phyloP scores from a whole-genome alignment of 1,140 invertebrate species.

The Drosophila pseudoananassae region DNA sequence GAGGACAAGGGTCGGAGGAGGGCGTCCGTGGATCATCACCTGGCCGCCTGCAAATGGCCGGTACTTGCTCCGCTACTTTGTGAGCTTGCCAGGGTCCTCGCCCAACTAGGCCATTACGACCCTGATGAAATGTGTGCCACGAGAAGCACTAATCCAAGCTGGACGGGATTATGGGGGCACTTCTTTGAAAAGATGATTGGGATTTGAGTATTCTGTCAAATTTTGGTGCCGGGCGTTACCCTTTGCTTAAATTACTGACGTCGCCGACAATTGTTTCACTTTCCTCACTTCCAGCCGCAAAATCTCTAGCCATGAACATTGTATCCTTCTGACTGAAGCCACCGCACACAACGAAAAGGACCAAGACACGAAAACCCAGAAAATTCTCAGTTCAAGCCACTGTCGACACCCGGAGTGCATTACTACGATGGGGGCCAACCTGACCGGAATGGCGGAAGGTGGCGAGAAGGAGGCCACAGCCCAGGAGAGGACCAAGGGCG shows the following conservation, averaged over 20 bases:
- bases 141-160: not conserved
- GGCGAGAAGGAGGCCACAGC: not conserved
- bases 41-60: not conserved
- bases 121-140: not conserved
- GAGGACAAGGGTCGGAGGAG: not conserved
- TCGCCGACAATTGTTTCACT: not conserved
- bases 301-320: conserved; percentile 26
- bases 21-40: conserved; percentile 19
- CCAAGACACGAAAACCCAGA: not conserved
- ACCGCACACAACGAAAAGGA: not conserved
- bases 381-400: conserved; percentile 9
- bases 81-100: not conserved
- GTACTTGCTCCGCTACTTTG: not conserved
- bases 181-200: not conserved
- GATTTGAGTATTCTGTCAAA: not conserved
- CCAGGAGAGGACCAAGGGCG: too few species aligned
- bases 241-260: not conserved
- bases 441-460: not conserved
- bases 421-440: not conserved
- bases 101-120: not conserved
- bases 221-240: not conserved
- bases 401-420: not conserved
- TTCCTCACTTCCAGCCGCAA: conserved; percentile 4
- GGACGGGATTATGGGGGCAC: not conserved
- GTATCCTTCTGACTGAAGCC: conserved; percentile 16